Percentiles rank a stretch among this genome's conserved stretches.
These are phyloP conservation scores for Patagioenas fasciata DNA, from an alignment of 2,113 vertebrate genomes.

Conservation along the genomic window DNA sequence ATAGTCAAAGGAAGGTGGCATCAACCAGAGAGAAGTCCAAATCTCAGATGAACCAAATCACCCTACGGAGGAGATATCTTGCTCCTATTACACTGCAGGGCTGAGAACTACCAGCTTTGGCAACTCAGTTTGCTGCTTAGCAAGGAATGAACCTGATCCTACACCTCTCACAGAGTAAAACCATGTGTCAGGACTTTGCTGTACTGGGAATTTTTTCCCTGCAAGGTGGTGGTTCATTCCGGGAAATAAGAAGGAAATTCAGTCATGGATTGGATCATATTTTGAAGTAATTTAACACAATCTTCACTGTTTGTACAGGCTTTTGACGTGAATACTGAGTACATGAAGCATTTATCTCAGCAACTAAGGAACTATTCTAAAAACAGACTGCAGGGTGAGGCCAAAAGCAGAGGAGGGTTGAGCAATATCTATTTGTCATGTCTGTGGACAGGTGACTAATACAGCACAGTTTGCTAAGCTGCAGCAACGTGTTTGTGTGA, in stretches of 20 bases:
- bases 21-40: neutral
- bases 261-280: neutral
- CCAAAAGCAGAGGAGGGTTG: neutral
- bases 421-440: neutral
- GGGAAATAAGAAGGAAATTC: neutral
- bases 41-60: neutral
- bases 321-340: neutral
- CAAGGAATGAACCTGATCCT: neutral
- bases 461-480: neutral
- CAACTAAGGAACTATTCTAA: neutral
- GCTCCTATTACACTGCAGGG: neutral
- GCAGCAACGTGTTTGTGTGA: neutral
- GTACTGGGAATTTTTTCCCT: neutral
- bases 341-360: neutral
- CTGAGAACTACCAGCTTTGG: neutral
- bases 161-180: accelerated
- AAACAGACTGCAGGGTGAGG: neutral
- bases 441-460: neutral
- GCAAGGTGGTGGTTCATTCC: neutral
- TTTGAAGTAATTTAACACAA: neutral
- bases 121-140: neutral
- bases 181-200: neutral
- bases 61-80: neutral
- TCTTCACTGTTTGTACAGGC: neutral
- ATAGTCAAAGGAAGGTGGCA: neutral